Evolutionary conservation across 2,113 vertebrate species (phyloP), one percentile per base, ranked within the genome.

Genomic region (Phrynosoma blainvillii): DNA sequence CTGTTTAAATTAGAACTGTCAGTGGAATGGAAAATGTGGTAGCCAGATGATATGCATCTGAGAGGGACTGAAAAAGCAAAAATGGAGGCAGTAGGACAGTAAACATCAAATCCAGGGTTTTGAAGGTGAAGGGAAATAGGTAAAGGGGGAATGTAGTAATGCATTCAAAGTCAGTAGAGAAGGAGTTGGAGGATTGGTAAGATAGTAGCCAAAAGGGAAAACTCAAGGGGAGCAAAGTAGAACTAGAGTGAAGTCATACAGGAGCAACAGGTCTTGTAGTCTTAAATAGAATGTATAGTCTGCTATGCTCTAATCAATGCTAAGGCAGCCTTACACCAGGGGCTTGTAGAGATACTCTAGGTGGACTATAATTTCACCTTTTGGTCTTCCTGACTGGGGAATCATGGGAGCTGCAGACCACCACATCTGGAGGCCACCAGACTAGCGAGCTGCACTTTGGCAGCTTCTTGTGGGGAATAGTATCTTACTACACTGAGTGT

Each of bases 401-500:
- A 32, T 32, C 11, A 32, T 32, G 71, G 13, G 3, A 32, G 71
- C 32, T 18, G n/a, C 13, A 73, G 71, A 4, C 70, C 71, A 73
- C n/a, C 13, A 14, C 30, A 18, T 36, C n/a, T 73, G 71, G n/a
- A n/a, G 3, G 71, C 3, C 5, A 32, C 71, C 12, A 18, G 71
- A 18, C 59, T 62, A 54, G 79, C 21, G 2, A 47, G 25, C 80
- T 82, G 32, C 36, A 25, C 10, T 18, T 18, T 7, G 40, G 36
- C 42, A 10, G 30, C 25, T 32, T 21, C 52, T 25, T 59, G 10
- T 1, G 11, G n/a, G 42, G 1, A 36, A 25, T 16, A 54, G 14
- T 5, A 4, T 2, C 42, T 54, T 20, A 0, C 12, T 9, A 71
- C 1, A 47, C 30, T 11, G 11, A 2, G 23, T 1, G 25, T 5